Base-by-base conservation (phyloP, 2,888 invertebrate species). In the Aleiodes testaceus region DNA sequence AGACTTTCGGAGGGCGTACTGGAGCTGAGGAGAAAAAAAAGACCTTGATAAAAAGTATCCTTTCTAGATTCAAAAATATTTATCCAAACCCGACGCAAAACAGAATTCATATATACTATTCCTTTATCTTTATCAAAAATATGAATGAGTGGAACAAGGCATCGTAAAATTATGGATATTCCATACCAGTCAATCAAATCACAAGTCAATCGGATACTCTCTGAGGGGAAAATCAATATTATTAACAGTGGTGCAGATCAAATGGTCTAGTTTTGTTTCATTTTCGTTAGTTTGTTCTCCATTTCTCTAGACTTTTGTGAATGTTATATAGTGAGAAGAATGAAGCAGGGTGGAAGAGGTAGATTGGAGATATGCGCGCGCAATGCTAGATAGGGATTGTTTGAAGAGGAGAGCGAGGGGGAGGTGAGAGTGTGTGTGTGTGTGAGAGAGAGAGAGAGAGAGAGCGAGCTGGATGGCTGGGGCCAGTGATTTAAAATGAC, bases 401-500 rank as follows among this genome's bases (percentile, higher is more conserved):
- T 73, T 70, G 65, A 69, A 55, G 68, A 69, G 68, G 70, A 50
- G 16, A 61, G 45, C 18, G 12, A 45, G 22, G 52, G 61, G 66
- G 70, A 69, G 9, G 52, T 6, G 52, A 20, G n/a, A 11, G 70
- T 3, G 22, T 3, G 22, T 3, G 22, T 3, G 70, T 3, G 4
- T 3, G 66, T 67, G 69, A 66, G 55, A 66, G 67, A 68, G 70
- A 42, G 16, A 59, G 47, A 36, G n/a, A 49, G 44, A 64, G 66
- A 52, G 66, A 67, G 70, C 66, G 66, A 67, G 70, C 66, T 72
- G 66, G 69, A 70, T 68, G 69, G 72, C 70, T 70, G 69, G 72
- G 82, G 81, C 36, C 84, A 84, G 84, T 85, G 85, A 86, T 86
- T 86, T 85, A 85, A 86, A 86, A 86, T 86, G 86, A 86, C 85